Base-by-base conservation (phyloP, 2,113 vertebrate species). In the Urocolius indicus region DNA sequence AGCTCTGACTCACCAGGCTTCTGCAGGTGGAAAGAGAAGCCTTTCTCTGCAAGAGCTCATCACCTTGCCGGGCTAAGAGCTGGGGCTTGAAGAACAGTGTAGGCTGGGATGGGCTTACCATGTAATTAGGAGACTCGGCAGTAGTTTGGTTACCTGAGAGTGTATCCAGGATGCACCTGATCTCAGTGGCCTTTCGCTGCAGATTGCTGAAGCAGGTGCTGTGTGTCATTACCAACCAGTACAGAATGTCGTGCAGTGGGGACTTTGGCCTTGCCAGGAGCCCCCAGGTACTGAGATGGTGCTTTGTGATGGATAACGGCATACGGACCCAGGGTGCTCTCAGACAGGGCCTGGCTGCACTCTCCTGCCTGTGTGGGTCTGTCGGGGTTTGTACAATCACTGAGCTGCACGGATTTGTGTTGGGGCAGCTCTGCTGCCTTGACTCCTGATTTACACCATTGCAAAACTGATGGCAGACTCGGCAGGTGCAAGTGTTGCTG, bases 141-240 rank as follows among this genome's bases (percentile, higher is more conserved):
- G 59, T 71, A 38, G 59, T 90, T 93, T 83, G n/a, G 30, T 86
- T 6, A 23, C 67, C 80, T 78, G 68, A 93, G 41, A n/a, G 15
- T 11, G 10, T 71, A 58, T 51, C 67, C 65, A 55, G 92, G 54
- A 67, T 68, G 24, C 86, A 75, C 49, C 55, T 73, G 86, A 20
- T 80, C 81, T 94, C 43, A 46, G 54, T 51, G 51, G 93, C 54
- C 59, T 84, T 94, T 83, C 46, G n/a, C 10, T 62, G 62, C 57
- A 67, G 63, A 66, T 78, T 84, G 36, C 85, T 96, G 91, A 92
- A 91, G 89, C 77, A 87, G 86, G 89, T 81, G 91, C 87, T 80
- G 49, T 75, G 16, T 90, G 93, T 94, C 81, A 75, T 89, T 85
- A 73, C 74, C 69, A 74, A 87, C 93, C 88, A 87, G 73, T 11